A percentile compares a stretch with the other conserved stretches of the same genome.
Evolutionary conservation across 2,888 invertebrate species (phyloP).

Genomic region (Beris chalybata): DNA sequence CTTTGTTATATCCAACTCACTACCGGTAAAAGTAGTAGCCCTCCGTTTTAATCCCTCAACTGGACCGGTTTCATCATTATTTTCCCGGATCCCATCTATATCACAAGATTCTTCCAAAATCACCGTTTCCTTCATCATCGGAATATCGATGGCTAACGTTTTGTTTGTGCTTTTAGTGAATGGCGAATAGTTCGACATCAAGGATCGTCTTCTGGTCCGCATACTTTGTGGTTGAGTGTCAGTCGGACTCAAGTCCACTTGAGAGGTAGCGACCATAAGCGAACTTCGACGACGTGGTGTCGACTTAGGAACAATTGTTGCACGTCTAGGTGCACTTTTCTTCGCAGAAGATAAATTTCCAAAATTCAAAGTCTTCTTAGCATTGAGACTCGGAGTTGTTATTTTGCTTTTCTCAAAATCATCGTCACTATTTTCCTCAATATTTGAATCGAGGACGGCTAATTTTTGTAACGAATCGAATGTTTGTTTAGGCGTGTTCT

Average conservation of each 20-base stretch:
- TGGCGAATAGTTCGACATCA: constrained; percentile 1
- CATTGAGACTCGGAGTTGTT: constrained; percentile 7
- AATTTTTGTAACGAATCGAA: constrained; percentile 5
- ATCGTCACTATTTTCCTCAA: constrained; percentile 18
- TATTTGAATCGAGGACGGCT: constrained; percentile 1
- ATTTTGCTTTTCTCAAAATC: constrained; percentile 21
- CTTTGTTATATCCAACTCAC: constrained; percentile 10
- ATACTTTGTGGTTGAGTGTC: neutral
- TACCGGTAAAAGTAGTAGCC: neutral
- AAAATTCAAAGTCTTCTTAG: constrained; percentile 15
- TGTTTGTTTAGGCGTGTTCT: constrained; percentile 2
- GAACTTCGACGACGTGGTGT: neutral
- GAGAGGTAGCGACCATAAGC: neutral
- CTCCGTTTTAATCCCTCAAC: neutral
- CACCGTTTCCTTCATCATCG: constrained; percentile 13
- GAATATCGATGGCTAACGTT: neutral
- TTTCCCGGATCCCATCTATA: constrained; percentile 4
- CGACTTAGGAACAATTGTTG: constrained; percentile 9
- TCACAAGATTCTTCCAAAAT: constrained; percentile 26
- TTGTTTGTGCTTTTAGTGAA: neutral
- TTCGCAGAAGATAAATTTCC: neutral
- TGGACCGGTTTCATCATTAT: neutral
- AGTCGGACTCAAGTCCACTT: neutral
- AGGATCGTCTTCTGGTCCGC: constrained; percentile 6
- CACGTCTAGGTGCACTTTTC: constrained; percentile 5